These are phyloP conservation scores for Melolontha melolontha DNA, from an alignment of 2,888 invertebrate species.

Conservation along the genomic window DNA sequence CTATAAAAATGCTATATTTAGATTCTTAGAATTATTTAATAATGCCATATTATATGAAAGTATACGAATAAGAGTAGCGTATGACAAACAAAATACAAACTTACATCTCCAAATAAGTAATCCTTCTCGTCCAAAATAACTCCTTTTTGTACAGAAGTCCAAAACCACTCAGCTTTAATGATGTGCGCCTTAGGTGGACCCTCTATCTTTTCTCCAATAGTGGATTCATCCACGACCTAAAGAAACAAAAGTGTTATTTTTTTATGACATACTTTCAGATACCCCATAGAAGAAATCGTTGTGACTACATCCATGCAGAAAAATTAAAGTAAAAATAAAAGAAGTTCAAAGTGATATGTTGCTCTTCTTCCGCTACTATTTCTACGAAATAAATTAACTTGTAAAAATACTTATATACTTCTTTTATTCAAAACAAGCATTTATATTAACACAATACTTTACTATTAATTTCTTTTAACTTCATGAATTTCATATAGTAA, in stretches of 20 bases:
- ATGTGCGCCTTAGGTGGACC: conserved; percentile 75
- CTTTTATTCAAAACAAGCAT: conserved; percentile 32
- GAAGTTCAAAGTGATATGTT: conserved; percentile 17
- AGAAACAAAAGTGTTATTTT: conserved; percentile 52
- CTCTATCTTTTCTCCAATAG: conserved; percentile 77
- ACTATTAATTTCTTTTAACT: not conserved
- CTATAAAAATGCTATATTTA: too few relatives aligned
- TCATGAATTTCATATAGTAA: not conserved
- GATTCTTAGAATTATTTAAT: too few relatives aligned
- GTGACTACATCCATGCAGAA: conserved; percentile 41
- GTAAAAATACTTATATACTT: conserved; percentile 1
- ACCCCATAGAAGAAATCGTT: conserved; percentile 30
- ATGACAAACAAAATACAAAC: conserved; percentile 56
- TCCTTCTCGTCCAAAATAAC: conserved; percentile 92
- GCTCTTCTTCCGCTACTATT: too few relatives aligned
- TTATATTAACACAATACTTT: conserved; percentile 27
- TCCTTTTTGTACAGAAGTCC: conserved; percentile 97
- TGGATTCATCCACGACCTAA: conserved; percentile 88
- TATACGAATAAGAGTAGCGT: too few relatives aligned
- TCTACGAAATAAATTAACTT: too few relatives aligned
- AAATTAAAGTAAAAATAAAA: conserved; percentile 27
- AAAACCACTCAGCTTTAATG: conserved; percentile 97
- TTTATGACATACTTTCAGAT: conserved; percentile 37
- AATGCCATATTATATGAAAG: too few relatives aligned
- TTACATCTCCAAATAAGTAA: conserved; percentile 88